Conservation (phyloP, 2,797 vertebrate genomes). For the Hydrocynus forskahlii region DNA sequence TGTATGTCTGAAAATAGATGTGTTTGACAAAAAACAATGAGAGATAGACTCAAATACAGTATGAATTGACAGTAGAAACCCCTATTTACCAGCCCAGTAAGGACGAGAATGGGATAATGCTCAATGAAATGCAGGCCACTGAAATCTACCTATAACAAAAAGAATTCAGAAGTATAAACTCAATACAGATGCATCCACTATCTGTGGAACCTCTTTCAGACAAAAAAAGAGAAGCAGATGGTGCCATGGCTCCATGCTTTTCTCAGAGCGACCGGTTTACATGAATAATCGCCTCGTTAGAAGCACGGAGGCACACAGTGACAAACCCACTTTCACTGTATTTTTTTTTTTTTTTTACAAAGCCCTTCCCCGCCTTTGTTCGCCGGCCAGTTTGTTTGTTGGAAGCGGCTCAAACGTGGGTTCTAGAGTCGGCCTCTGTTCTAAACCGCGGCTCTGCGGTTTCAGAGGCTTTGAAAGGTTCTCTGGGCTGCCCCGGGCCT, state of each 20-base stretch:
- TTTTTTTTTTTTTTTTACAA: too few species aligned
- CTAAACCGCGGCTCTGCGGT: slow-evolving; percentile 16
- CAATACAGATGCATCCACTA: background rate
- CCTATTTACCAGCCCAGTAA: background rate
- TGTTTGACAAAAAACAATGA: too few species aligned
- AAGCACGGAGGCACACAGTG: background rate
- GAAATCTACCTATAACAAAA: background rate
- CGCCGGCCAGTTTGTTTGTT: slow-evolving; percentile 18
- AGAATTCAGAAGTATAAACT: background rate
- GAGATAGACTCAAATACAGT: too few species aligned
- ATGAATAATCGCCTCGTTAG: background rate
- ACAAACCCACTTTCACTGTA: background rate
- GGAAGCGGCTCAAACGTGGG: background rate
- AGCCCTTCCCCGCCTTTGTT: slow-evolving; percentile 1
- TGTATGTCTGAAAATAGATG: too few species aligned
- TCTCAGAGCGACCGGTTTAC: slow-evolving; percentile 5
- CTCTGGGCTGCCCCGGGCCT: slow-evolving; percentile 22
- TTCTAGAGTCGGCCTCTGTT: slow-evolving; percentile 17
- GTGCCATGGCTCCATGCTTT: background rate
- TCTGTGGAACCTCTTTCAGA: background rate
- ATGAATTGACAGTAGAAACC: background rate
- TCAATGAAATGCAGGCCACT: background rate
- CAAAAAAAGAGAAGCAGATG: slow-evolving; percentile 18
- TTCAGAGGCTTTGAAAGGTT: slow-evolving; percentile 29
- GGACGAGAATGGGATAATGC: background rate